Evolutionary conservation across 2,113 vertebrate genomes (phyloP).

Genomic region (Protomyctophum bolini): DNA sequence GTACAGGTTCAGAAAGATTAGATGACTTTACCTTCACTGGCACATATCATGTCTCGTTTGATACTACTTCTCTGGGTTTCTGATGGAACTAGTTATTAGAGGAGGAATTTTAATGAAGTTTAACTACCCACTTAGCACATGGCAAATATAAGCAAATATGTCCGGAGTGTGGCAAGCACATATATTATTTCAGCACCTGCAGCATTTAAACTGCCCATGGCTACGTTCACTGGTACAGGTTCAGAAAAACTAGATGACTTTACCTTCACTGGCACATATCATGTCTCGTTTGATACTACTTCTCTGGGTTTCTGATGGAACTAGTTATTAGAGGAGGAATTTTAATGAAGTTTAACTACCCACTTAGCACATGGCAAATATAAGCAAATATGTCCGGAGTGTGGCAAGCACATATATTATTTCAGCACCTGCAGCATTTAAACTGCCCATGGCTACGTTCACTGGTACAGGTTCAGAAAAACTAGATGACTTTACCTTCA

Average conservation of each 20-base stretch:
- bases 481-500: no score
- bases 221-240: no score
- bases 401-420: constrained; percentile 42
- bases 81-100: constrained; percentile 20
- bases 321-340: constrained; percentile 43
- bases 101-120: constrained; percentile 56
- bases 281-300: no score
- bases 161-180: constrained; percentile 29
- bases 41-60: no score
- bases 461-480: no score
- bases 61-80: background rate
- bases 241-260: no score
- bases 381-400: constrained; percentile 18
- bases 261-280: no score
- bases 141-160: constrained; percentile 14
- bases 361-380: constrained; percentile 4
- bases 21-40: no score
- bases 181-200: constrained; percentile 51
- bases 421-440: constrained; percentile 43
- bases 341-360: constrained; percentile 51
- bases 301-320: background rate
- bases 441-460: no score
- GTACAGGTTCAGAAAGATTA: no score
- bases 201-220: no score
- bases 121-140: constrained; percentile 24